Base-by-base conservation (phyloP, 2,888 invertebrate genomes). In the Ennomos quercinarius region DNA sequence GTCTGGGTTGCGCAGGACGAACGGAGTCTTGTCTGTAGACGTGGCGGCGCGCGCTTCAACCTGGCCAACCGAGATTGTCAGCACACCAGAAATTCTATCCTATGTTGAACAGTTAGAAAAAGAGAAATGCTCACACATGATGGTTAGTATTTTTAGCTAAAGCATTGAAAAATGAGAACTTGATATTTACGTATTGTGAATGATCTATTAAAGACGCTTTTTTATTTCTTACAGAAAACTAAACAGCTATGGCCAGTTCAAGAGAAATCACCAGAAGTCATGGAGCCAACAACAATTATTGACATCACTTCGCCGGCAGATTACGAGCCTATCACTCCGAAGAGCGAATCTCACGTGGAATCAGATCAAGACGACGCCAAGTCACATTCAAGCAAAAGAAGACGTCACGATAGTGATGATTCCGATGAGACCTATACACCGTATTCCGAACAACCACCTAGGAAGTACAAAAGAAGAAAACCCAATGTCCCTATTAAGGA, bases 391-490 rank as follows among this genome's bases (percentile, higher is more conserved):
- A 80, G 76, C 55, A 83, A 78, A 65, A 82, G 81, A 63, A 82
- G 81, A 57, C 81, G 68, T 48, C 78, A 72, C 49, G 75, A 83
- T 66, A 91, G 91, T 67, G 91, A 91, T 67, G 92, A 92, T 67
- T 91, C 91, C 5, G 93, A 93, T 73, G 87, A 81, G 65, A 83
- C 86, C 0, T 93, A 93, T 70, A 85, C 81, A 35, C 93, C 93
- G 9, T 81, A 86, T 61, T 66, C 72, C 10, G 86, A 86, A 68
- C 75, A 79, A 53, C 73, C 84, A 38, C 73, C 84, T 17, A 80
- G 83, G 45, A 89, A 85, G 70, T 84, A 86, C 67, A 85, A 79
- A 67, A 84, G 77, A 61, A 82, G 85, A 70, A 92, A 89, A 68
- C 77, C 87, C 39, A 84, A 78, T 67, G 80, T 89, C 39, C 88